Evolutionary conservation across 1,140 invertebrate genomes (phyloP), one percentile per base, ranked within the genome.

Genomic region (Hormaphis cornu): DNA sequence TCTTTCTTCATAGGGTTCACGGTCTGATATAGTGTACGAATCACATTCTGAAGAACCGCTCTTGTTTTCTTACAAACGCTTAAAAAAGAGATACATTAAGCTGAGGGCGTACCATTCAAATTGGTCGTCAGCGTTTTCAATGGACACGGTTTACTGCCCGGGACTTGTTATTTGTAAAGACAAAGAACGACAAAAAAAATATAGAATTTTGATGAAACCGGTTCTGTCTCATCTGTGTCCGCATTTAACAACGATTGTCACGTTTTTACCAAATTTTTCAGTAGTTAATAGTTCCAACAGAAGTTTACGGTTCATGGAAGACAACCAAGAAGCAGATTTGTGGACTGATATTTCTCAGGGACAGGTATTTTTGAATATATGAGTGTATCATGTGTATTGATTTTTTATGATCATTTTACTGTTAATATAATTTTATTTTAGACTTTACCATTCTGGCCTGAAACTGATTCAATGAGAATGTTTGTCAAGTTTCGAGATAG

Each of bases 231-330:
- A 85, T 69, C 80, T 88, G 20, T 86, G 85, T 46, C 86, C 86
- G 0, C 81, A 84, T 72, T 77, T 92, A 33, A 94, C 91, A 0
- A 93, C 91, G 77, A 89, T 94, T 24, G 84, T 93, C 5, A 90
- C 89, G 0, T 84, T 94, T 28, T 80, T 90, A 16, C 90, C 92
- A 0, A 92, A 89, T 79, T 93, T 92, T 78, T 81, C 91, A 58
- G 83, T 94, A 1, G 82, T 82, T 59, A 95, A 95, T 77, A 85
- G 86, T 72, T 88, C 86, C 0, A 83, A 82, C 70, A 82, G 83
- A 71, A 82, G 84, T 46, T 77, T 93, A 20, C 79, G 88, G 26
- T 91, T 88, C 77, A 91, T 91, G 89, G 89, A 93, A 75, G 85
- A 90, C 74, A 91, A 91, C 74, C 88, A 90, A 75, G 82, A 86